Base-by-base conservation (phyloP, 1,140 invertebrate genomes). In the Scaptomyza hsui region DNA sequence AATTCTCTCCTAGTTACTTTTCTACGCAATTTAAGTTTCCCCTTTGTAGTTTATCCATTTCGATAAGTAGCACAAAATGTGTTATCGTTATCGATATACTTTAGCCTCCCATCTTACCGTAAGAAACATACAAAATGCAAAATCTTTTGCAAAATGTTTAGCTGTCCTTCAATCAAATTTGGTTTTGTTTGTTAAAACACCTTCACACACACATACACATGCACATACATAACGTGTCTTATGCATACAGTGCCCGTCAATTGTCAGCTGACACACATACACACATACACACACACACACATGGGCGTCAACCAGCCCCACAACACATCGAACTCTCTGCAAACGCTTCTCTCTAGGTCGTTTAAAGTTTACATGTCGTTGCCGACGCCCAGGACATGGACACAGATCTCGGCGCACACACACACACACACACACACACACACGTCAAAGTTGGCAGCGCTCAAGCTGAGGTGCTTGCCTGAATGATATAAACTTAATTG, bases 401-500 rank as follows among this genome's bases (percentile, higher is more conserved):
- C 55, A 44, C 55, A 24, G 55, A 57, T 44, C 24, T 57, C 15
- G 16, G 44, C 16, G 32, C 26, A 39, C 48, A 47, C 29, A 56
- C 52, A 29, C 15, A 16, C 42, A 24, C 24, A 18, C 18, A 60
- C 48, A 35, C 39, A 24, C 16, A 37, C 9, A 35, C 19, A 44
- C 12, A 56, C 41, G 29, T 12, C 12, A 55, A 70, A 67, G 62
- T 57, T 59, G 70, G 48, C 49, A 45, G 63, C 52, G n/a, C 41
- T 35, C 12, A 16, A 37, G 52, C 29, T 51, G 21, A 49, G 45
- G 59, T 62, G 61, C 52, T 35, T 55, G 65, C 21, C 26, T 57
- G 82, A 86, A 88, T 89, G 82, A 88, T 88, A 86, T 86, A 86
- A 86, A 86, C 82, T 86, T 86, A 86, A 86, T 86, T 86, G 82